Evolutionary conservation across 1,140 invertebrate genomes (phyloP), one percentile per base, ranked within the genome.

Genomic region (Galleria mellonella): DNA sequence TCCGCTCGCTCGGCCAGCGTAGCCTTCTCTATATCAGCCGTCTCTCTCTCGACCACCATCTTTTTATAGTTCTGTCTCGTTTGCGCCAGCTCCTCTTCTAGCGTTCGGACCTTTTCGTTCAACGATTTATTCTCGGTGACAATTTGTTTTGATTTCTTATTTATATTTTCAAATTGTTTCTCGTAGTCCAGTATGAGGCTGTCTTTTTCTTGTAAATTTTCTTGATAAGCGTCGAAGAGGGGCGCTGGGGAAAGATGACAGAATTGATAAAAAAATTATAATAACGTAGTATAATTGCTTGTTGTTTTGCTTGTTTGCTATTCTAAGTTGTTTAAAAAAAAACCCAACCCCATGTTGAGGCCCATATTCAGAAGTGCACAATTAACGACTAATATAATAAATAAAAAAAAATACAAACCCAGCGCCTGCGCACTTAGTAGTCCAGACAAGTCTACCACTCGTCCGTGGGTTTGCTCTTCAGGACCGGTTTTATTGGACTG

Each of bases 151-250:
- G 89, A 88, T 68, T 88, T 90, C 11, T 83, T 87, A 52, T 89
- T 89, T 42, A 92, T 91, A 9, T 71, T 66, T 38, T 90, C 87
- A 38, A 92, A 87, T 68, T 91, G 88, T 47, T 85, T 79, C 57
- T 91, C 90, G 39, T 92, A 92, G 44, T 88, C 87, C 7, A 77
- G 56, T 44, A 93, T 89, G 4, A 92, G 84, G 28, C 89, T 88
- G 38, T 91, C 88, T 59, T 92, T 93, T 61, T 93, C 91, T 52
- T 79, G 79, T 10, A 93, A 68, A 39, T 89, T 90, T 62, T 92
- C 90, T 70, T 92, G 88, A 55, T 92, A 93, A 1, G 91, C 91
- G 64, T 92, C 88, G 42, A 92, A 83, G 13, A 92, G 72, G 2
- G 91, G 91, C 0, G 87, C 89, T 79, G 67, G 35, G 32, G 42